Base-by-base conservation (phyloP, 2,113 vertebrate genomes). In the Notechis scutatus region DNA sequence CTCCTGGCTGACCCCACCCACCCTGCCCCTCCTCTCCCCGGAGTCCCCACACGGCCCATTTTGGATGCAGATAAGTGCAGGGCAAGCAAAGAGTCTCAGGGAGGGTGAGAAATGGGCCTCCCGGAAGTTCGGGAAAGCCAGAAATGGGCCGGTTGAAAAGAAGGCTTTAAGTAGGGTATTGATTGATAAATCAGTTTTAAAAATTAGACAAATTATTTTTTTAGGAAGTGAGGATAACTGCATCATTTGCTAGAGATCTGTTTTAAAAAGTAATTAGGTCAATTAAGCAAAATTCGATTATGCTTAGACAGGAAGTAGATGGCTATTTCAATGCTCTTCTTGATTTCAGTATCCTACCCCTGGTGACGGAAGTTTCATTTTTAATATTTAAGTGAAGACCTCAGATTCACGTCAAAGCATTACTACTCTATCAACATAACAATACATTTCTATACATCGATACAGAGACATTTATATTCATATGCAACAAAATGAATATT, bases 401-500 rank as follows among this genome's bases (percentile, higher is more conserved):
- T 23, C 12, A 26, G 90, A 34, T 91, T 93, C 92, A 91, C 55
- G 92, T 85, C 15, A 50, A 91, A 90, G 61, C 93, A 90, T 93
- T 14, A 86, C 95, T 96, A 54, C 92, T 92, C 88, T 92, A 95
- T 91, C 61, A 94, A 95, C 93, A 85, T 0, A 0, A 6, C 39
- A 93, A 8, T 94, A 90, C 39, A 45, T 91, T 91, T 93, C 26
- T 91, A 91, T 20, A 50, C 0, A 42, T 93, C 12, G 85, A 85
- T 56, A 89, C 26, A 54, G 94, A 95, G 92, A 50, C 81, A 92
- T 90, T 69, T 1, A 90, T 61, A 95, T 21, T 8, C 47, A 94
- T 59, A 93, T 93, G 90, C 94, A 91, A 96, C 81, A 94, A 64
- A 26, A 87, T 93, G 86, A 86, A 85, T 94, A 95, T 34, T 91